Base-by-base conservation (phyloP, 1,140 invertebrate species). In the Hypothenemus hampei region DNA sequence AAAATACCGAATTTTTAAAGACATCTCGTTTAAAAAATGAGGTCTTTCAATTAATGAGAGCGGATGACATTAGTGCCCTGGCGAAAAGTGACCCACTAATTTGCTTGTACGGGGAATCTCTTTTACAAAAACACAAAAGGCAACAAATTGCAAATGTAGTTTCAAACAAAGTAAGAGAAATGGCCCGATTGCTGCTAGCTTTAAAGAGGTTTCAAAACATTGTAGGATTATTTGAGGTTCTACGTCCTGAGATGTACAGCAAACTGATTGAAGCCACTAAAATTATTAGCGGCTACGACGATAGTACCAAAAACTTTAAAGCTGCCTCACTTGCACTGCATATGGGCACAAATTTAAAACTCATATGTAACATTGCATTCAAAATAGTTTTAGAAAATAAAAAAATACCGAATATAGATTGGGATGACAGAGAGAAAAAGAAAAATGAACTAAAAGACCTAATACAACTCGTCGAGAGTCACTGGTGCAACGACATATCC, bases 121-220 rank as follows among this genome's bases (percentile, higher is more conserved):
- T 39, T n/a, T 22, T 64, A 22, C 46, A 26, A 23, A 64, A 61
- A 41, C 60, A 64, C 41, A 64, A 64, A 54, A 20, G 60, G 21
- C 15, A n/a, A 4, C 63, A 63, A 37, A 55, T 63, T 18, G 33
- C 13, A 35, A 53, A 47, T 16, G 51, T 40, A 4, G 31, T 60
- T 8, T 63, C 60, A 11, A 64, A 64, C 31, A 64, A 59, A 51
- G 47, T 62, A 22, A 40, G 62, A 33, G 61, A 63, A 50, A 18
- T 63, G 26, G 57, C 39, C 4, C 31, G 62, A 21, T 46, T 64
- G 5, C 26, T 62, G 18, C 49, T 62, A 18, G 16, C 15, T 24
- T 47, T 53, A 15, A 60, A 51, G 41, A 7, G 31, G 2, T n/a
- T 43, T 11, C 22, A n/a, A 35, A 18, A 13, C 16, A 21, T 36